Evolutionary conservation across 1,140 invertebrate species (phyloP).

Genomic region (Triops longicaudatus): DNA sequence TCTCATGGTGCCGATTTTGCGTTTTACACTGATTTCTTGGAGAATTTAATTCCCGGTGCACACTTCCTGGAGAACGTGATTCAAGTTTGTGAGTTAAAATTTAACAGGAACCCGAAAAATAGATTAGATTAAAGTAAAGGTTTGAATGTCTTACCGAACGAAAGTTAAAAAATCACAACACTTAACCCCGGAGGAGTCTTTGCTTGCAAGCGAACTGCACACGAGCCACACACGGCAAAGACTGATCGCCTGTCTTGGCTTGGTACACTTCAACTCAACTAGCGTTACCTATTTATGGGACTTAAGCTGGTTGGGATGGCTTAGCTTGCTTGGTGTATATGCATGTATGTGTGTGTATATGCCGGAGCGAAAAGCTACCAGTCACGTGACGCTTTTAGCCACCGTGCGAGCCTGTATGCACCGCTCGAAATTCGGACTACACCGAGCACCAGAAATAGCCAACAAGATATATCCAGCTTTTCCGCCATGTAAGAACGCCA

Average conservation of each 20-base stretch:
- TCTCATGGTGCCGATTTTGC: no score
- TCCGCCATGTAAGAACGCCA: not conserved
- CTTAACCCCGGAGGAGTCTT: not conserved
- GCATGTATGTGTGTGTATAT: no score
- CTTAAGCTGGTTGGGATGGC: not conserved
- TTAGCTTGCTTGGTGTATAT: not conserved
- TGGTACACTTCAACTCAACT: not conserved
- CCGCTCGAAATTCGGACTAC: not conserved
- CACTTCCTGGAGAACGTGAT: no score
- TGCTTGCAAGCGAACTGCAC: not conserved
- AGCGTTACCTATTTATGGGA: conserved; percentile 1
- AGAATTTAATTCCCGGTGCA: no score
- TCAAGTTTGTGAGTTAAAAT: no score
- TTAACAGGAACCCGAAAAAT: no score
- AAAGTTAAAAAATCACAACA: not conserved
- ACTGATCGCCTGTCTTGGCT: not conserved
- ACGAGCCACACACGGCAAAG: not conserved
- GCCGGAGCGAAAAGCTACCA: not conserved
- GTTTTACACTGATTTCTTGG: no score
- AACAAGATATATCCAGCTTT: not conserved
- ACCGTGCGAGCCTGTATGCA: not conserved
- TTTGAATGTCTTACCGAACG: not conserved
- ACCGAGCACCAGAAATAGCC: not conserved
- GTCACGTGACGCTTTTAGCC: not conserved
- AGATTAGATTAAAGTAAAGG: no score